Evolutionary conservation across 1,140 invertebrate genomes (phyloP).

Genomic region (Pentalonia nigronervosa): DNA sequence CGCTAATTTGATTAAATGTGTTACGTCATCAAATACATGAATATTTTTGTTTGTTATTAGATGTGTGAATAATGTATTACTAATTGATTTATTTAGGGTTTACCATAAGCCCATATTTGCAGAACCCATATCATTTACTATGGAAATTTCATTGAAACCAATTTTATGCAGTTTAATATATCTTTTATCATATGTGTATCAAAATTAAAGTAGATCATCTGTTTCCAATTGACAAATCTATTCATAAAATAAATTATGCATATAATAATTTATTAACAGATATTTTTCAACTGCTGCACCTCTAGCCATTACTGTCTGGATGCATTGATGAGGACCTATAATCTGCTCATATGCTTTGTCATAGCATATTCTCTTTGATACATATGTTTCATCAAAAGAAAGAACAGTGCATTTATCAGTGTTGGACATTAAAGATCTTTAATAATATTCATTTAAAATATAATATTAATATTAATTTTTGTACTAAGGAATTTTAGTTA

Average conservation of each 20-base stretch:
- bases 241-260: not conserved
- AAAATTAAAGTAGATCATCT: not conserved
- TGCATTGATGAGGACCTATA: not conserved
- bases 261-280: not conserved
- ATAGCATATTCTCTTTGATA: not conserved
- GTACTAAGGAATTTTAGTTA: not conserved
- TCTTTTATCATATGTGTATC: not conserved
- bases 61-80: not conserved
- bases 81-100: not conserved
- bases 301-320: not conserved
- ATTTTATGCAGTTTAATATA: not conserved
- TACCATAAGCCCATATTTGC: constrained; percentile 46
- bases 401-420: not conserved
- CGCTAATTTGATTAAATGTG: not conserved
- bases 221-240: not conserved
- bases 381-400: constrained; percentile 38
- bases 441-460: not conserved
- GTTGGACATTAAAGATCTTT: not conserved
- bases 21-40: not conserved
- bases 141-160: not conserved
- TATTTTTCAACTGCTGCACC: not conserved
- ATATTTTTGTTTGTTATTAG: not conserved
- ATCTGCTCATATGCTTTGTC: constrained; percentile 40
- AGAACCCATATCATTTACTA: constrained; percentile 45
- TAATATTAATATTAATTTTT: not conserved